Evolutionary conservation across 2,797 vertebrate genomes (phyloP), one percentile per base, ranked within the genome.

Genomic region (Manis crassicaudata): DNA sequence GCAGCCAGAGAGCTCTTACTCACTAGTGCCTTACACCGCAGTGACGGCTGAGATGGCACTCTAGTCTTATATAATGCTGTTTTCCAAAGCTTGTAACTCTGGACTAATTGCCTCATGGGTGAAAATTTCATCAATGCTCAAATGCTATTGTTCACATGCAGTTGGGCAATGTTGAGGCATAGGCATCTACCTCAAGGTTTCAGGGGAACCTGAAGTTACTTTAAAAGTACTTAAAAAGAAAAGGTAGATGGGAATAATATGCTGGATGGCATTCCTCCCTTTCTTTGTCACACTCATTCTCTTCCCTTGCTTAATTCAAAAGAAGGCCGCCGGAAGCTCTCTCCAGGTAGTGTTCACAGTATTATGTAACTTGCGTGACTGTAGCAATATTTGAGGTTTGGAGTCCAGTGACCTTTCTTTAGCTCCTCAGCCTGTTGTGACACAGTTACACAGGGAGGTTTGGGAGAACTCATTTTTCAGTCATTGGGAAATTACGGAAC

Each of bases 41-140:
- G 40, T 50, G 72, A 60, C 84, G 25, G 84, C 89, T 94, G 94
- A 95, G 56, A 40, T 7, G 52, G 86, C 83, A 46, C 89, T 90
- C 52, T 0, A 25, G 62, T 88, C 18, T 79, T 81, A 65, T 5
- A 37, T 9, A 67, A 88, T 52, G 54, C 84, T 87, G 5, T 88
- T 88, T 97, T 72, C 84, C 58, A 63, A 50, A 92, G 95, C 77
- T 89, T 80, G 52, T 76, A 60, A 60, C 79, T 76, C 77, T 67
- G 77, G 93, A 86, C 76, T 46, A 73, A 85, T 95, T 90, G 83
- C 40, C 58, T 90, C 32, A 3, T 6, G 9, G 54, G 11, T 58
- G 82, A 68, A 10, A 9, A 27, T 90, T 94, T 90, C 50, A 58
- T 65, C 43, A 20, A 29, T 54, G 67, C 46, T 75, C 65, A 35